Conservation (phyloP, 2,113 vertebrate species). For the Scomber colias region DNA sequence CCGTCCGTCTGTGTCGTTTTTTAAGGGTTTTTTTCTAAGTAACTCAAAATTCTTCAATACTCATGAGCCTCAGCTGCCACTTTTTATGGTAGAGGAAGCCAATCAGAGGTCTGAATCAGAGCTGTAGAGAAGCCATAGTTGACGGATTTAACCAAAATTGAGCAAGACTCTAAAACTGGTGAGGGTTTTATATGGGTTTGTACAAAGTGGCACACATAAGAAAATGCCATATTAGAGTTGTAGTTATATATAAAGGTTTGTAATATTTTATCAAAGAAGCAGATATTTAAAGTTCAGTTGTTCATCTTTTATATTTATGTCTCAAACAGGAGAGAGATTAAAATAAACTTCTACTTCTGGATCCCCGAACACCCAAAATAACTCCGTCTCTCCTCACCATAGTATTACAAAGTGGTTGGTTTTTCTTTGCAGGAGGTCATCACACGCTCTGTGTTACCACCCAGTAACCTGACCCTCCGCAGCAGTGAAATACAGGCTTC, state of each 20-base stretch:
- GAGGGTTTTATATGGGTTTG: too few species aligned
- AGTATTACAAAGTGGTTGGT: constrained; percentile 1
- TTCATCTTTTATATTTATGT: not conserved
- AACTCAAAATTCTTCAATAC: not conserved
- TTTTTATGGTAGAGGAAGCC: not conserved
- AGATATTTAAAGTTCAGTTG: not conserved
- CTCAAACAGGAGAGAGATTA: too few species aligned
- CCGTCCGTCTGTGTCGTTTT: too few species aligned
- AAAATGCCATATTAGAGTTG: too few species aligned
- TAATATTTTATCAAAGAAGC: not conserved
- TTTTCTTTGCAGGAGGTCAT: constrained; percentile 34
- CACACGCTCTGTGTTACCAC: constrained; percentile 15
- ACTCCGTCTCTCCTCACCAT: not conserved
- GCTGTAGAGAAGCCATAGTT: too few species aligned
- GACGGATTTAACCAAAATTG: too few species aligned
- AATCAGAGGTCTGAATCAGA: not conserved
- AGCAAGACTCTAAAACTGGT: too few species aligned
- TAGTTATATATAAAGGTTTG: not conserved
- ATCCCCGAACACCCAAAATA: not conserved
- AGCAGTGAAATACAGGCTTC: constrained; percentile 29
- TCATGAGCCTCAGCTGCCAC: not conserved
- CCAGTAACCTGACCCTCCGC: constrained; percentile 45
- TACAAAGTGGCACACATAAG: too few species aligned
- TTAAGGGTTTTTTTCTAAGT: too few species aligned
- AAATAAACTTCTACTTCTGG: not conserved